Evolutionary conservation across 1,140 invertebrate species (phyloP).

Genomic region (Lanistes nyassanus): DNA sequence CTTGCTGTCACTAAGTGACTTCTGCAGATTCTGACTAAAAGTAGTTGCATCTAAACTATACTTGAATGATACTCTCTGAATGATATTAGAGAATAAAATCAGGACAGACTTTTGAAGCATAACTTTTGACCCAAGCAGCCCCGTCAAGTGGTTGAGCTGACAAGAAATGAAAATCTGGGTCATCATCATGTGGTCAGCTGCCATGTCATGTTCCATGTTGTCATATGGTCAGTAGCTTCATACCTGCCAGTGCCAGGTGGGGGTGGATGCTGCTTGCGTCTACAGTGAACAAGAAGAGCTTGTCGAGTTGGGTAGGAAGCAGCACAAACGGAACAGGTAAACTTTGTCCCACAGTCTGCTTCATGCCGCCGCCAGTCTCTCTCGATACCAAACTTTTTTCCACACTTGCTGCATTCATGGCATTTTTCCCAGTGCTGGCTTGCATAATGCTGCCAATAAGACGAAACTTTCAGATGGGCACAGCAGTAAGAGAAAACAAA

Average conservation of each 20-base stretch:
- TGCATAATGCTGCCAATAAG: slow-evolving; percentile 20
- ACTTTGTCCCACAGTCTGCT: slow-evolving; percentile 15
- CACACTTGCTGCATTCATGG: slow-evolving; percentile 20
- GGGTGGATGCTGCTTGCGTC: slow-evolving; percentile 7
- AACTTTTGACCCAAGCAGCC: not conserved
- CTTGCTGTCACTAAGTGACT: too few species aligned
- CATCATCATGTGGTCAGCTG: not conserved
- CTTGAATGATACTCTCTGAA: too few species aligned
- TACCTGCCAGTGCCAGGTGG: not conserved
- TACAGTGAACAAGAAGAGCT: slow-evolving; percentile 23
- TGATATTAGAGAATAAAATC: too few species aligned
- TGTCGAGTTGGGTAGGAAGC: slow-evolving; percentile 6
- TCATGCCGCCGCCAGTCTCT: slow-evolving; percentile 16
- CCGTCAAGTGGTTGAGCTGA: not conserved
- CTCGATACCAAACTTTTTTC: slow-evolving; percentile 20
- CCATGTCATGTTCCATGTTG: not conserved
- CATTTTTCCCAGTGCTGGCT: slow-evolving; percentile 21
- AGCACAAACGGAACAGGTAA: slow-evolving; percentile 11
- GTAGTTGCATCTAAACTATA: too few species aligned
- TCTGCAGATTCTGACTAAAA: too few species aligned
- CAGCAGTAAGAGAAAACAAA: too few species aligned
- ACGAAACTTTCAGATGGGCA: not conserved
- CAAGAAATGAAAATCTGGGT: not conserved
- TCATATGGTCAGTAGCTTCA: not conserved
- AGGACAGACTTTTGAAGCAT: too few species aligned